Evolutionary conservation across 2,113 vertebrate species (phyloP), one percentile per base, ranked within the genome.

Genomic region (Hiodon tergisus): DNA sequence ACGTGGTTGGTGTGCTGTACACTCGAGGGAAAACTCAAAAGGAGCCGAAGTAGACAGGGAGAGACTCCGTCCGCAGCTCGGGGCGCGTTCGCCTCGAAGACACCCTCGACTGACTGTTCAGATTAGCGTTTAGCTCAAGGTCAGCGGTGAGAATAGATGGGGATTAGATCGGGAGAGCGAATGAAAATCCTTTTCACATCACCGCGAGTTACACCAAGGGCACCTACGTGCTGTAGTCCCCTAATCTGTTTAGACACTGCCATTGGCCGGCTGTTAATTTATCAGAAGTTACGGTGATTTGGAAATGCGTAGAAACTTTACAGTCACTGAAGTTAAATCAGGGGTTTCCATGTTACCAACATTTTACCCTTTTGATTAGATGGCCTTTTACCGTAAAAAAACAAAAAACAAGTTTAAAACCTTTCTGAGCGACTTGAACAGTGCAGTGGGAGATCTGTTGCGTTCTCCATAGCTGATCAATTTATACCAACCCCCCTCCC

Each of bases 241-340:
- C 69, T 88, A 87, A 88, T 89, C 86, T 85, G 85, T 83, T 90
- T 87, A 87, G 51, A 72, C 62, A 9, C 77, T 17, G 62, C 70
- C 77, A 77, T 69, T 10, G 67, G 74, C 53, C 5, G 67, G 54
- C 72, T 77, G 77, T 81, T 79, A 69, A 75, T 72, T 59, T 76
- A 66, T 62, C 72, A 73, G 74, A 81, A 73, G 11, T 67, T 74
- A 78, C 78, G 76, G 60, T 69, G 76, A 82, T 78, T 73, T 46
- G 69, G 71, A 77, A 69, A 17, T 10, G 74, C 72, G 72, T 47
- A 16, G 69, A 78, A 52, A 68, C 60, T 60, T 2, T 63, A 74
- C 59, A 72, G 79, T 68, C 52, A 75, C 58, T 52, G 59, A 72
- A 70, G 47, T 61, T 71, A 50, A 48, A 68, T 11, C 17, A 50